Evolutionary conservation across 2,113 vertebrate genomes (phyloP), one percentile per base, ranked within the genome.

Genomic region (Myxocyprinus asiaticus): DNA sequence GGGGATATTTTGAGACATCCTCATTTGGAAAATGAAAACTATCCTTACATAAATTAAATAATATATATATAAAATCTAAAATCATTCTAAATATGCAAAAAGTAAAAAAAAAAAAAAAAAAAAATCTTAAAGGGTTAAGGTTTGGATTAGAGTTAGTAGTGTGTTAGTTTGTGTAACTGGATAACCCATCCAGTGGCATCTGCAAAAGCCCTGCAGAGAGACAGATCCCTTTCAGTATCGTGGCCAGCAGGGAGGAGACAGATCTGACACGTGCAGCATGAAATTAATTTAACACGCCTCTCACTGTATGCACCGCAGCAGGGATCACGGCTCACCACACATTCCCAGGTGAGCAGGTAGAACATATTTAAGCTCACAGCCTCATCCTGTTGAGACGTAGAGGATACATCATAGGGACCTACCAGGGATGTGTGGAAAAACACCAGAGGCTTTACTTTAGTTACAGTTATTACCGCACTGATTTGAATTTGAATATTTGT

Each of bases 401-500:
- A 7, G 5, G 67, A 76, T 51, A 65, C 53, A 51, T 76, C 47
- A 65, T 3, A 76, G 61, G 62, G 48, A 76, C 47, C 59, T 76
- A 33, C 59, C 64, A 17, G 8, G 17, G 59, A 42, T 9, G 5
- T 11, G 33, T 22, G 33, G 74, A 63, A 58, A 51, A 70, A 53
- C 42, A 15, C 51, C 42, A n/a, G 6, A 65, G 43, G 65, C 59
- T 83, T 15, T 11, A 66, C 53, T 80, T 83, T 71, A 76, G 73
- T 50, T 76, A 58, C 77, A 68, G 64, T 64, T 79, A 67, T 69
- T 75, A 76, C 33, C 10, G 11, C 43, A 9, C n/a, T 63, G 77
- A 67, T 77, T 80, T 80, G 78, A 88, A 76, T 83, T 76, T 59
- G 78, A 61, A 65, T 53, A 65, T 71, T 45, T 48, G 17, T 73